Conservation (phyloP, 2,888 invertebrate genomes). For the Drosophila antonietae region DNA sequence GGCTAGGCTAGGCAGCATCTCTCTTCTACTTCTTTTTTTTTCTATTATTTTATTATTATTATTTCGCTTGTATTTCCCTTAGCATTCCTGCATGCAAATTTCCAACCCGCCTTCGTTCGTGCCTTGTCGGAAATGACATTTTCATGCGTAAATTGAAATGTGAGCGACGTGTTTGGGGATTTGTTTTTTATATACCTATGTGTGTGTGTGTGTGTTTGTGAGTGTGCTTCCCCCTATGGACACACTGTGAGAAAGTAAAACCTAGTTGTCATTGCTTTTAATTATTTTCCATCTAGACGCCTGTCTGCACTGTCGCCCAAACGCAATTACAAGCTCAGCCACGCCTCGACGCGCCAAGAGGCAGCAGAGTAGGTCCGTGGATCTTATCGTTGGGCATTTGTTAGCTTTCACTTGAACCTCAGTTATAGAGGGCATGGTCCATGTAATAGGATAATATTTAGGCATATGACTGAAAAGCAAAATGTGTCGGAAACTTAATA, state of each 20-base stretch:
- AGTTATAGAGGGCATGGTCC: slow-evolving; percentile 5
- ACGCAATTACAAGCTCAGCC: slow-evolving; percentile 55
- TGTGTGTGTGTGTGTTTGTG: not conserved
- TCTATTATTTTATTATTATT: slow-evolving; percentile 9
- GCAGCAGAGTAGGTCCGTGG: slow-evolving; percentile 4
- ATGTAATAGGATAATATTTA: not conserved
- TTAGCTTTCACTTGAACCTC: slow-evolving; percentile 38
- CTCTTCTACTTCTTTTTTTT: slow-evolving; percentile 5
- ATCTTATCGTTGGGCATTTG: slow-evolving; percentile 5
- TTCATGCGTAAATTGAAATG: slow-evolving; percentile 84
- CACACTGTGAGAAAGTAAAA: slow-evolving; percentile 50
- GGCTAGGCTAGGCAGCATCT: slow-evolving; percentile 33
- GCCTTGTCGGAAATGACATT: slow-evolving; percentile 76
- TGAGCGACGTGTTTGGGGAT: slow-evolving; percentile 81
- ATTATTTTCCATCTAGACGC: slow-evolving; percentile 67
- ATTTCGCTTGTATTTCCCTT: slow-evolving; percentile 20
- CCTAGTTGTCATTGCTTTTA: slow-evolving; percentile 75
- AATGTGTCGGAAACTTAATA: slow-evolving; percentile 9
- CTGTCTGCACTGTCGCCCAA: slow-evolving; percentile 19
- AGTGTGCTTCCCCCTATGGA: slow-evolving; percentile 8
- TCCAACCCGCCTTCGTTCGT: slow-evolving; percentile 32
- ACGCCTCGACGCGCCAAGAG: slow-evolving; percentile 8
- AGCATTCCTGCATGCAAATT: slow-evolving; percentile 79
- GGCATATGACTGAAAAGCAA: not conserved
- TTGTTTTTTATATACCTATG: slow-evolving; percentile 33